These are phyloP conservation scores for Sebastes kiyomatsui DNA, from an alignment of 2,797 vertebrate genomes.

Conservation along the genomic window DNA sequence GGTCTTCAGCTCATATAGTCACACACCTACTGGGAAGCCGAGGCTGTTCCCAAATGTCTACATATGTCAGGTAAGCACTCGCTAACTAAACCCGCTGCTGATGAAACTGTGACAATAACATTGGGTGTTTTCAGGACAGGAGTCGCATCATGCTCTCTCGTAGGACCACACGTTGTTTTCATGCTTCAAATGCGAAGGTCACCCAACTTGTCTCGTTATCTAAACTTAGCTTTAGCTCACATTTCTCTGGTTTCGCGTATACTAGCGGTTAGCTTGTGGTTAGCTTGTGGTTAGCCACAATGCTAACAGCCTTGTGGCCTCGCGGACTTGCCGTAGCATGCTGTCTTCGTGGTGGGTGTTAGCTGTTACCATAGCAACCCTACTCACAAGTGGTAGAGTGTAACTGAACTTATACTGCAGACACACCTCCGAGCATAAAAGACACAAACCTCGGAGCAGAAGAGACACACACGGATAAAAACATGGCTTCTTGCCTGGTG, in stretches of 20 bases:
- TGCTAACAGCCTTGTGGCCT: neutral
- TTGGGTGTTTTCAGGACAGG: neutral
- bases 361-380: conserved; percentile 48
- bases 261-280: neutral
- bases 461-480: neutral
- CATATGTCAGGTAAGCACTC: conserved; percentile 18
- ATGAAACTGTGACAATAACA: neutral
- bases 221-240: neutral
- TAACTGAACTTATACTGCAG: neutral
- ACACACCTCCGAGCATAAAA: neutral
- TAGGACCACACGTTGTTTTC: neutral
- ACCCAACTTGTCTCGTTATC: neutral
- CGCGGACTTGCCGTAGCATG: conserved; percentile 46
- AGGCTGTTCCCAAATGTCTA: neutral
- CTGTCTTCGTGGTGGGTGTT: neutral
- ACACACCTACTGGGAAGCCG: neutral
- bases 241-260: neutral
- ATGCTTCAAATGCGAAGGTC: neutral
- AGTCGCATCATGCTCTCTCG: fast-evolving
- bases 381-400: neutral
- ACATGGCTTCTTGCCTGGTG: conserved; percentile 71
- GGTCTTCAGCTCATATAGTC: neutral
- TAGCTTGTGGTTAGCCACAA: neutral
- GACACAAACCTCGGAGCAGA: neutral
- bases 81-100: neutral